phyloP scores from a whole-genome alignment of 2,113 vertebrate species.

The Stictonetta naevosa region DNA sequence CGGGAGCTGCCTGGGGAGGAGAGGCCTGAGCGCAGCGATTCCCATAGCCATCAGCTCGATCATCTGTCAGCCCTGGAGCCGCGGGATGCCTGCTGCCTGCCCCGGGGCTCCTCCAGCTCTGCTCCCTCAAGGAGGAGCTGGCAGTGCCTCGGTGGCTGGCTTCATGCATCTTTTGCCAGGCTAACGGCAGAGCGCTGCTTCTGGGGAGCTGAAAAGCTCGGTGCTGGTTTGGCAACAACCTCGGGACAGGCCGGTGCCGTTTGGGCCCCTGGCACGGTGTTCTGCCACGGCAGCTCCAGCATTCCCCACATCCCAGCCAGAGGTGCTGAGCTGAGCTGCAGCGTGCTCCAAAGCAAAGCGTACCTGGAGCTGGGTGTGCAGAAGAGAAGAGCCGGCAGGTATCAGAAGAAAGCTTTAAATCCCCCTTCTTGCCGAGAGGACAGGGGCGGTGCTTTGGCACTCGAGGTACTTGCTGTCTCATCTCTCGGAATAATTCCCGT shows the following conservation, averaged over 20 bases:
- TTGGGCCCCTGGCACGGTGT: background rate
- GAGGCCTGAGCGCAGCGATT: background rate
- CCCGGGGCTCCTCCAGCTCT: background rate
- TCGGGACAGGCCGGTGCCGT: background rate
- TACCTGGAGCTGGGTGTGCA: background rate
- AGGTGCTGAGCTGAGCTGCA: background rate
- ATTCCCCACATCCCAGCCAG: no score
- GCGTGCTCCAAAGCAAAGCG: background rate
- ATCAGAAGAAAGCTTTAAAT: background rate
- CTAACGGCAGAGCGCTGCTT: background rate
- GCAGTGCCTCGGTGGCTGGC: no score
- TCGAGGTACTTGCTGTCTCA: background rate
- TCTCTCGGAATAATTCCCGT: background rate
- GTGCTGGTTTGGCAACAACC: background rate
- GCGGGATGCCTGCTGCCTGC: background rate
- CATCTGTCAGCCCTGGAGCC: no score
- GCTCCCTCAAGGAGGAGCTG: background rate
- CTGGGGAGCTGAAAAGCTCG: background rate
- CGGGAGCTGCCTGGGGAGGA: background rate
- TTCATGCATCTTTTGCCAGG: background rate
- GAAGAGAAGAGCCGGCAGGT: background rate
- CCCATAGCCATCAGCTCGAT: background rate
- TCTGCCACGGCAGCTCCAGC: background rate
- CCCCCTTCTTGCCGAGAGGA: background rate
- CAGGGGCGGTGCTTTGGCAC: background rate